Conservation (phyloP, 2,888 invertebrate genomes). For the Aplocera efformata region DNA sequence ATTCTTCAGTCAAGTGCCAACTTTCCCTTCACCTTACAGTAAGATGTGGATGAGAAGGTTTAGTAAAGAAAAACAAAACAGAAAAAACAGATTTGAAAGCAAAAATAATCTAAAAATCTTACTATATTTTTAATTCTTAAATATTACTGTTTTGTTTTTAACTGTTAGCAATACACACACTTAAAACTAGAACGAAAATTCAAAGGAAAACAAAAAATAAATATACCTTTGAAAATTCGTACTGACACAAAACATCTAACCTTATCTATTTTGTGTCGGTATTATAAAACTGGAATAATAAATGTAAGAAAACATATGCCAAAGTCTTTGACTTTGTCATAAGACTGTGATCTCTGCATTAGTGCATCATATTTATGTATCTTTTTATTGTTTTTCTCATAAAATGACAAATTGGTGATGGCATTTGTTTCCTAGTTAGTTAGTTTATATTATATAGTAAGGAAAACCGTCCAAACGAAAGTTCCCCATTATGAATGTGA, state of each 20-base stretch:
- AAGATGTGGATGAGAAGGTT: constrained; percentile 40
- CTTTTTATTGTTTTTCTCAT: background rate
- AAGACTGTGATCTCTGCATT: too few species aligned
- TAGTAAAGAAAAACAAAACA: constrained; percentile 29
- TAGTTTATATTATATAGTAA: constrained; percentile 52
- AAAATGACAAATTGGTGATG: constrained; percentile 11
- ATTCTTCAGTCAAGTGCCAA: constrained; percentile 32
- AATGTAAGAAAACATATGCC: constrained; percentile 10
- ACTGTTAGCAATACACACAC: constrained; percentile 64
- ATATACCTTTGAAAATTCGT: constrained; percentile 26
- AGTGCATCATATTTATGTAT: too few species aligned
- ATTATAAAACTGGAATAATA: constrained; percentile 13
- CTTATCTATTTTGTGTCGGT: constrained; percentile 21
- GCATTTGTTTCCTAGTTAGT: constrained; percentile 40
- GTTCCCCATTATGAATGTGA: constrained; percentile 45
- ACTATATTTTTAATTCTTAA: background rate
- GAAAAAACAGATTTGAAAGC: constrained; percentile 1
- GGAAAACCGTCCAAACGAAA: constrained; percentile 47
- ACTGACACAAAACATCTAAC: constrained; percentile 23
- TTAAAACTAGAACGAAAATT: constrained; percentile 38
- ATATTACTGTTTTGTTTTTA: constrained; percentile 35
- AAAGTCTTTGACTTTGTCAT: background rate
- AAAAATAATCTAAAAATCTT: background rate
- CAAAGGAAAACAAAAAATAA: constrained; percentile 21
- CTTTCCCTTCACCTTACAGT: constrained; percentile 62